Evolutionary conservation across 1,140 invertebrate genomes (phyloP), one percentile per base, ranked within the genome.

Genomic region (Lepidurus packardi): DNA sequence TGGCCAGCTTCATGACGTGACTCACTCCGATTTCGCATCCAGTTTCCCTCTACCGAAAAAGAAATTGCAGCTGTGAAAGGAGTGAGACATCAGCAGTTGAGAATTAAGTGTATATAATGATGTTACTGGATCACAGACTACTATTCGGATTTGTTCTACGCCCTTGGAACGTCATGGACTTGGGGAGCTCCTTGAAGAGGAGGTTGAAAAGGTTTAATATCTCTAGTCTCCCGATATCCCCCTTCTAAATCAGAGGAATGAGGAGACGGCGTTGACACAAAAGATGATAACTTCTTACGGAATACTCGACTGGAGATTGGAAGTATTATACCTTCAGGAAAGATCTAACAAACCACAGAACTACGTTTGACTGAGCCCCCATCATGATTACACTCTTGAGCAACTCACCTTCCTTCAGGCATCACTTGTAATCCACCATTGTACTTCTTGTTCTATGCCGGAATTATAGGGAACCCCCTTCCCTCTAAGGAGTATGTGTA

Each of bases 381-480:
- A 65, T 65, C 53, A 16, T 65, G 53, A 65, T 65, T n/a, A 65
- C 53, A 13, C 53, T 65, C 16, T 13, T 65, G 53, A 65, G 21
- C 7, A n/a, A n/a, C 9, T 21, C 53, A 65, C 53, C 53, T 65
- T 65, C 53, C 21, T 16, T 65, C 53, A 65, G 53, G 21, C 53
- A 65, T 65, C 53, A 65, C 53, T 7, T 65, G 53, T 65, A 65
- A 9, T 65, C 53, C 53, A 65, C 53, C 53, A 21, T 65, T n/a
- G 21, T 65, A 65, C 53, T 65, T 65, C 53, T 65, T 65, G 53
- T 65, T 13, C 53, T 65, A 16, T 47, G 53, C 8, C 7, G 13
- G 13, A 65, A 65, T 16, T 7, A 16, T 13, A 21, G 53, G 16
- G 13, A 65, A 21, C 6, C 13, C 13, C 53, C 53, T 65, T 2